A percentile compares a stretch with the other conserved stretches of the same genome.
Evolutionary conservation across 1,140 invertebrate species (phyloP).

Genomic region (Gerris buenoi): DNA sequence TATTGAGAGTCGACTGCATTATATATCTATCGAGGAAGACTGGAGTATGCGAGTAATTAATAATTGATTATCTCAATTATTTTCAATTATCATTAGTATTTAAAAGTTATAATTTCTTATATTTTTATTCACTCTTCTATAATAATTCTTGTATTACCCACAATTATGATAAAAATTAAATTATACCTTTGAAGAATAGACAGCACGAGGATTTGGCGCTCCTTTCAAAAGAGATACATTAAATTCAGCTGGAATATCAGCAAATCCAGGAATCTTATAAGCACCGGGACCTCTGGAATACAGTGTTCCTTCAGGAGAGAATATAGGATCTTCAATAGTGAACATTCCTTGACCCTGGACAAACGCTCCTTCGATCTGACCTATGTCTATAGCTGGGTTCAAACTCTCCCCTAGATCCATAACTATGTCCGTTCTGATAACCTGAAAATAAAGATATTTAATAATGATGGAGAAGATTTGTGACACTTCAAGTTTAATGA

Average conservation of each 20-base stretch:
- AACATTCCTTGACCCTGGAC: slow-evolving; percentile 86
- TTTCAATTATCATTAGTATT: too few species aligned
- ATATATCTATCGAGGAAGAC: too few species aligned
- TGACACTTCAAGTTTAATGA: too few species aligned
- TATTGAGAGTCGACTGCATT: too few species aligned
- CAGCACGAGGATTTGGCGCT: slow-evolving; percentile 68
- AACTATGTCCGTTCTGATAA: slow-evolving; percentile 77
- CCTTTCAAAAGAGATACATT: slow-evolving; percentile 84
- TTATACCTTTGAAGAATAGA: slow-evolving; percentile 87
- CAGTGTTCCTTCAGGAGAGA: slow-evolving; percentile 63
- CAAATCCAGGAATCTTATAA: slow-evolving; percentile 84
- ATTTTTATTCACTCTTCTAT: too few species aligned
- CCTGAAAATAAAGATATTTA: too few species aligned
- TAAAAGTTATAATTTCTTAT: too few species aligned
- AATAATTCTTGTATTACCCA: too few species aligned
- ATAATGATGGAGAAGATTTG: too few species aligned
- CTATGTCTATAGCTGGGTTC: slow-evolving; percentile 91
- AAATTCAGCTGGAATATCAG: slow-evolving; percentile 78
- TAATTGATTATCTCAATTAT: too few species aligned
- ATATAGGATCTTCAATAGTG: slow-evolving; percentile 76
- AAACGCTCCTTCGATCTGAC: slow-evolving; percentile 88
- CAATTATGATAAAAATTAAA: neutral
- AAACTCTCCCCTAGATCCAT: slow-evolving; percentile 88
- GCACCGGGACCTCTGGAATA: slow-evolving; percentile 75
- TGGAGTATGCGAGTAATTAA: too few species aligned